Base-by-base conservation (phyloP, 2,113 vertebrate genomes). In the Phasianus colchicus region DNA sequence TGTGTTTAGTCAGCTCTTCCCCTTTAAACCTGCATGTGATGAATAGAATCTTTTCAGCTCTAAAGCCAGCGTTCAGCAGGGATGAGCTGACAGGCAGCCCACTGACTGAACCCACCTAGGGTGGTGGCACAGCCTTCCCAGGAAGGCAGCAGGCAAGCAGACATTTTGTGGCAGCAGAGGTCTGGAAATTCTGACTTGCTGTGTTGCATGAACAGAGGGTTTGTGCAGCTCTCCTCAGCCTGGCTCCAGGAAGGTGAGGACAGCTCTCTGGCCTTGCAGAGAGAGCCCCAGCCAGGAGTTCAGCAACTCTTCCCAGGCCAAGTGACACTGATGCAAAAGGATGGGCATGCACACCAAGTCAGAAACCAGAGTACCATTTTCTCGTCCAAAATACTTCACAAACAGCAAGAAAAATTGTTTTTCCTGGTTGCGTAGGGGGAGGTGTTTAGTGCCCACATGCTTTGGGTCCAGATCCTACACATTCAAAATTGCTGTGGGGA, bases 181-280 rank as follows among this genome's bases (percentile, higher is more conserved):
- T 43, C 76, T 78, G 88, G 90, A 93, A 94, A 88, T 57, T 55
- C 43, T 80, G 79, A 77, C 52, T 71, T 89, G 69, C 38, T 73
- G 32, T 0, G 1, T 42, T 32, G 73, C 54, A 18, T 92, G 85
- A 93, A 92, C 75, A 74, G 73, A 83, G 30, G 50, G 63, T 82
- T 95, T 95, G 94, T 85, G 77, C 77, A 77, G 88, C 45, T 29
- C 42, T 74, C 19, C 66, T 57, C n/a, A 47, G 73, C 58, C 77
- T 36, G 47, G 80, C 78, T 74, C 69, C 7, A 2, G 83, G 86
- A 89, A 90, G 72, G 65, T 70, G 86, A 86, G 52, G 61, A 76
- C 80, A 88, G 86, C 40, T 61, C 47, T 40, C 65, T 86, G 86
- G 80, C 89, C 89, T 54, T 83, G 38, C 2, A 1, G 19, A 3